Base-by-base conservation (phyloP, 2,113 vertebrate species). In the Mormyrus lacerda region DNA sequence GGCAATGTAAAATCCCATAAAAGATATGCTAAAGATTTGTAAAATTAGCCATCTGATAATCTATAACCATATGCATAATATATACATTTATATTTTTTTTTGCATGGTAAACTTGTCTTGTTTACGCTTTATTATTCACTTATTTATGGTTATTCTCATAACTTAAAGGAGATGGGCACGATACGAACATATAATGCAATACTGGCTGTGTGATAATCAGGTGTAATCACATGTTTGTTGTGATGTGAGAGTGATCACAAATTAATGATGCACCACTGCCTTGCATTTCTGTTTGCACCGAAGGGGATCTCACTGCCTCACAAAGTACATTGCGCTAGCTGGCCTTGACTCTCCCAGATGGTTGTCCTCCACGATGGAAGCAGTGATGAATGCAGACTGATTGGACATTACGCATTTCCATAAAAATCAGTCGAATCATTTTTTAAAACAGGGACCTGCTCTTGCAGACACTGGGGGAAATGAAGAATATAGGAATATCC, bases 311-410 rank as follows among this genome's bases (percentile, higher is more conserved):
- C 35, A 79, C 69, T 50, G 45, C 48, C 88, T 73, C 11, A 4
- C 4, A 4, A 10, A 69, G 42, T 51, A 4, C 13, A 35, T 21
- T 2, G 0, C 17, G 24, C 13, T 45, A 11, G 5, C 79, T 15
- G 0, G 88, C 76, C 79, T 35, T 47, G 39, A 85, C 79, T 15
- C 10, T 89, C 50, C n/a, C 51, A 48, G 47, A 45, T 6, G 39
- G 21, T 44, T 55, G 76, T 35, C 17, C 42, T 53, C 76, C 73
- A 39, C 42, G 24, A 19, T 2, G 6, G 79, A 11, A 42, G 24
- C 50, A 83, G 79, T 45, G 88, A 89, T 89, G 79, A 89, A 89
- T 58, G 42, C 76, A 17, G 21, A 44, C 35, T 27, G 79, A 79
- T 27, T 53, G 51, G 79, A 55, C 45, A 45, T 89, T 89, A 61